Conservation (phyloP, 2,888 invertebrate genomes). For the Acrocyrtus sp. region DNA sequence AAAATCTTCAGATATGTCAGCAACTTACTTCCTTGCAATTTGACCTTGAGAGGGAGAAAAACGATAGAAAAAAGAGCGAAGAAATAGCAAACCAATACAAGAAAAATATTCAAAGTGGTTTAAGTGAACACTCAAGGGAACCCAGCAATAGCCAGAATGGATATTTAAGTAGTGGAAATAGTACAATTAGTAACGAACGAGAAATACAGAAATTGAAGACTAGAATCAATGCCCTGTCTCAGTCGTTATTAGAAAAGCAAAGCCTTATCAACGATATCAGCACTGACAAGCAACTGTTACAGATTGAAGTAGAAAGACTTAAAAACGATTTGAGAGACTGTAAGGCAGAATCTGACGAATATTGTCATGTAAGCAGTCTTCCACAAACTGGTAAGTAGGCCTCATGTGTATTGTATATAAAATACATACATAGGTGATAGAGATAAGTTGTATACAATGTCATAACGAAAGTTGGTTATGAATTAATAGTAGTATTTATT, state of each 20-base stretch:
- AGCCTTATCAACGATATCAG: constrained; percentile 61
- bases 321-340: constrained; percentile 52
- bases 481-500: too few species aligned
- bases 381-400: constrained; percentile 56
- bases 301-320: constrained; percentile 61
- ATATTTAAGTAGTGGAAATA: constrained; percentile 2
- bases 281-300: constrained; percentile 62
- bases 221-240: constrained; percentile 60
- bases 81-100: constrained; percentile 48
- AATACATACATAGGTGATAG: neutral
- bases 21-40: constrained; percentile 58
- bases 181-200: too few species aligned
- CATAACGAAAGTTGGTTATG: neutral
- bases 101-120: constrained; percentile 18
- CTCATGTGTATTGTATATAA: neutral
- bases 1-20: constrained; percentile 61
- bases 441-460: neutral
- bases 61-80: constrained; percentile 51
- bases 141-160: constrained; percentile 14
- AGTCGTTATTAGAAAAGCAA: constrained; percentile 63
- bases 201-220: constrained; percentile 57
- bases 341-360: constrained; percentile 24
- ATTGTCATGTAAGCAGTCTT: constrained; percentile 45
- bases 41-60: constrained; percentile 59
- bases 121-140: constrained; percentile 10